A percentile compares a stretch with the other conserved stretches of the same genome.
phyloP scores from a whole-genome alignment of 2,797 vertebrate species.

The Acanthis flammea region DNA sequence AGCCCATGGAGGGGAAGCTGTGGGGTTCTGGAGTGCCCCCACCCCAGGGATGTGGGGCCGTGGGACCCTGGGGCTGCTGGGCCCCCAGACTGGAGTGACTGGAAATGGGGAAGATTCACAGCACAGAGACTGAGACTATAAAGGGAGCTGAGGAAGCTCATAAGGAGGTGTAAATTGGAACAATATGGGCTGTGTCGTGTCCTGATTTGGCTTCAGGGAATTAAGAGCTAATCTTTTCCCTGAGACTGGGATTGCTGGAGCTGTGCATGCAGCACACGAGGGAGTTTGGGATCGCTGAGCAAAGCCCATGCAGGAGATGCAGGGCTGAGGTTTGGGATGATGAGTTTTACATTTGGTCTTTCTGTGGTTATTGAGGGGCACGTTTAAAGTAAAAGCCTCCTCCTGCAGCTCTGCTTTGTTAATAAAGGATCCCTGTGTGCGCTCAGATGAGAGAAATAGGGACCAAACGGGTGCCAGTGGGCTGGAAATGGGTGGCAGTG shows the following conservation, averaged over 20 bases:
- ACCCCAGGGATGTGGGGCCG: accelerated
- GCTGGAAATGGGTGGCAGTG: not conserved
- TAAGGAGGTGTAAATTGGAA: slow-evolving; percentile 72
- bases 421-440: not conserved
- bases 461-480: not conserved
- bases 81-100: not conserved
- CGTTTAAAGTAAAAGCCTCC: not conserved
- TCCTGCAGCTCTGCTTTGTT: not conserved
- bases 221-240: slow-evolving; percentile 70
- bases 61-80: not conserved
- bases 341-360: slow-evolving; percentile 32
- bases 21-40: not conserved
- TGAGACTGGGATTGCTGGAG: slow-evolving; percentile 52
- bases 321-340: not conserved
- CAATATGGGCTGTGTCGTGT: slow-evolving; percentile 68
- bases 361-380: not conserved
- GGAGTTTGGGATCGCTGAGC: slow-evolving; percentile 15
- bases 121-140: slow-evolving; percentile 53
- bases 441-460: accelerated
- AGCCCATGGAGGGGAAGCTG: not conserved
- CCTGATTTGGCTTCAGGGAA: slow-evolving; percentile 68
- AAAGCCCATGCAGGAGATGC: slow-evolving; percentile 17
- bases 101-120: slow-evolving; percentile 60
- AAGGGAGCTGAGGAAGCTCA: slow-evolving; percentile 69
- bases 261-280: slow-evolving; percentile 14